Base-by-base conservation (phyloP, 2,797 vertebrate genomes). In the Hyperoplus lanceolatus region DNA sequence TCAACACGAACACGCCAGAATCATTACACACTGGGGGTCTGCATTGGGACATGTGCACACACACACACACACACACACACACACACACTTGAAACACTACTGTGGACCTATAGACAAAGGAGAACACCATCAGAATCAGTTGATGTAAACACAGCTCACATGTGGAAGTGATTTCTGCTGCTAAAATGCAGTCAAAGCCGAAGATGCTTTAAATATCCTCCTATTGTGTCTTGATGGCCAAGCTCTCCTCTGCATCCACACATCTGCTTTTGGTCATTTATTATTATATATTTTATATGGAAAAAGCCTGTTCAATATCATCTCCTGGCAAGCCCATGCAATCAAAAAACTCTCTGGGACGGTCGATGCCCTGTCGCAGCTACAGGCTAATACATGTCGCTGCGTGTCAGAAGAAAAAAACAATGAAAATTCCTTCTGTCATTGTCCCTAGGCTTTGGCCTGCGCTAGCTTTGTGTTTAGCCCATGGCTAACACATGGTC, bases 381-480 rank as follows among this genome's bases (percentile, higher is more conserved):
- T 90, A 90, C 82, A 86, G 91, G 94, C 93, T 89, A 84, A 85
- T 83, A 60, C 79, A 86, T 75, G 80, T 88, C 90, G 74, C 75
- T 5, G 49, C 43, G 55, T 83, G 73, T 89, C 61, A 85, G 75
- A 67, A 63, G 80, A 88, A 29, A 29, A 29, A 29, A 29, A 89
- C 90, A 91, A 89, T 83, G 68, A 38, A 72, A 82, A 83, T 66
- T 68, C 51, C 51, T 86, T 60, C 67, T 90, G 85, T 85, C 82
- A 83, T 82, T 29, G 62, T 87, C 88, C 83, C 81, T 56, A 15
- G 80, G 75, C 79, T 85, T 71, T 65, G 66, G 78, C 82, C 80
- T 62, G 43, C 69, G 70, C 46, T 62, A 54, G 63, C 73, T 69
- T 76, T 81, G 90, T 78, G 89, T 88, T 85, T 82, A 75, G 79